Evolutionary conservation across 2,113 vertebrate species (phyloP), one percentile per base, ranked within the genome.

Genomic region (Hippocampus zosterae): DNA sequence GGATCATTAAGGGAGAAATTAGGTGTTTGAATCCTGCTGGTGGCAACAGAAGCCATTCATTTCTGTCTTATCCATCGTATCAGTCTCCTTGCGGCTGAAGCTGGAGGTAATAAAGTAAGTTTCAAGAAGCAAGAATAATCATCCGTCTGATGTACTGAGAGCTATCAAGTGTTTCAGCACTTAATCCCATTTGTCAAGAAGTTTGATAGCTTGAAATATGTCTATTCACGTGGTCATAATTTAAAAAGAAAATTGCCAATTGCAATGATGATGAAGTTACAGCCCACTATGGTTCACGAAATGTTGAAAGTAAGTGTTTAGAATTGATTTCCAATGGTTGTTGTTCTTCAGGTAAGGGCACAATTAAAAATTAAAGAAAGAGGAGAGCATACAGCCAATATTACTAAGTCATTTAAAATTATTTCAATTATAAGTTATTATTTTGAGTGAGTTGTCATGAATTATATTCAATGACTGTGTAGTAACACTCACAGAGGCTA

Each of bases 41-140:
- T 37, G 61, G 57, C 70, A 23, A 59, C 10, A 1, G 33, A 23
- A 0, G 29, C 23, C 46, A n/a, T 29, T 9, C 8, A 37, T 11
- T 74, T 69, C 69, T 13, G 57, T 72, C 68, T 37, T 25, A 25
- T 23, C n/a, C 2, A 70, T 48, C 61, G 57, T 33, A 61, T 25
- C 71, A 53, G 42, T 40, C 57, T n/a, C 59, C 76, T 66, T 67
- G 52, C 72, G 70, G 72, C 65, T 75, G 70, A 40, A 27, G 59
- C 21, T 68, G 23, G 57, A 75, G 60, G 29, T 3, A 23, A 52
- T 48, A 61, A 65, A 29, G 0, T 8, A 19, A 7, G 15, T 37
- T 37, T 23, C 66, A 56, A 53, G 53, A 68, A 37, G 41, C 53
- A 29, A 21, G 62, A 41, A 2, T 42, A 33, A 37, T 18, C 61